Conservation (phyloP, 2,797 vertebrate genomes). For the Alauda arvensis region DNA sequence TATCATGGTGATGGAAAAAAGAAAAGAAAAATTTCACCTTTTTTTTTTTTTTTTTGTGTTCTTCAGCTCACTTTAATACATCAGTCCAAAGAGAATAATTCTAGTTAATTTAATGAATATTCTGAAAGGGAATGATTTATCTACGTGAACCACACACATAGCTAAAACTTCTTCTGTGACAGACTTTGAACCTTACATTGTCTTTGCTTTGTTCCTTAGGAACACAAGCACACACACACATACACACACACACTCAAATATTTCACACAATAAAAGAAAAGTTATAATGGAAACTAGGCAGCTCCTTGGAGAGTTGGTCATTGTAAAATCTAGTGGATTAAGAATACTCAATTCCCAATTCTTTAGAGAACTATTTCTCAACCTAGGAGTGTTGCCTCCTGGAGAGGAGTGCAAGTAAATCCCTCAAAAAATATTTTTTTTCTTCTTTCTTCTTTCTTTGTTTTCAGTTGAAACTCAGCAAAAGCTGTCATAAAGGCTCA, state of each 20-base stretch:
- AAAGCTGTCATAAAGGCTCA: not conserved
- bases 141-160: conserved; percentile 44
- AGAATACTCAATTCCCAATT: not conserved
- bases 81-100: conserved; percentile 26
- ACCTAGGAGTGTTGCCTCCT: not conserved
- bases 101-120: conserved; percentile 53
- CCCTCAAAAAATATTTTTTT: not conserved
- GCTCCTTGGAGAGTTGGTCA: not conserved
- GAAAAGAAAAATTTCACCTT: not conserved
- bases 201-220: not conserved
- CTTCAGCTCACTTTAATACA: conserved; percentile 1
- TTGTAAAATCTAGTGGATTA: conserved; percentile 40
- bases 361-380: conserved; percentile 27
- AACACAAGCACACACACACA: not conserved
- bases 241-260: not conserved
- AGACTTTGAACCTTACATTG: conserved; percentile 42
- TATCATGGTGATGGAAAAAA: not conserved
- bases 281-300: conserved; percentile 29
- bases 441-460: not conserved
- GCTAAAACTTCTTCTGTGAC: conserved; percentile 31
- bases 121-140: conserved; percentile 57
- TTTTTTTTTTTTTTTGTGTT: conserved; percentile 16
- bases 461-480: not conserved
- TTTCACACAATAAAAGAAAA: conserved; percentile 30
- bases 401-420: not conserved